Percentiles rank a stretch among this genome's conserved stretches.
phyloP scores from a whole-genome alignment of 1,140 invertebrate species.

The Dryas iulia region DNA sequence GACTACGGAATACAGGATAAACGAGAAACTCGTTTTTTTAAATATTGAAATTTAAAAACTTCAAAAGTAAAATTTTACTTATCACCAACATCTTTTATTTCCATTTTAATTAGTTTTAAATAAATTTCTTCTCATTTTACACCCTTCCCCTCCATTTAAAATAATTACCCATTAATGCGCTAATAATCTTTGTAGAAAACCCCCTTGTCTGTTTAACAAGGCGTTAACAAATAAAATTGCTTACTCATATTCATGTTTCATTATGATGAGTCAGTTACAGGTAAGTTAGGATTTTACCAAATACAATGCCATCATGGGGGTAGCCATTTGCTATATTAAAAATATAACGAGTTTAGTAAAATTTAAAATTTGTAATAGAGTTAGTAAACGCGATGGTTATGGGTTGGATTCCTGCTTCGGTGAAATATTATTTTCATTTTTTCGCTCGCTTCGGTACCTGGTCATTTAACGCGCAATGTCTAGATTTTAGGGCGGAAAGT shows the following conservation, averaged over 20 bases:
- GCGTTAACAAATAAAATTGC: neutral
- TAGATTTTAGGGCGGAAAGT: no score
- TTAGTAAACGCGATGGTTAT: no score
- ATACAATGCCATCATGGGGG: neutral
- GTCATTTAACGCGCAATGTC: no score
- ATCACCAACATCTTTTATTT: neutral
- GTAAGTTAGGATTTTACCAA: neutral
- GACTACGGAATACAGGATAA: no score
- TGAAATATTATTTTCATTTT: no score
- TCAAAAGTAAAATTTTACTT: neutral
- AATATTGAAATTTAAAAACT: no score
- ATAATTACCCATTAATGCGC: neutral
- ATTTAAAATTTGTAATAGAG: no score
- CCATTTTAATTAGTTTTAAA: neutral
- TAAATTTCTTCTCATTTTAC: neutral
- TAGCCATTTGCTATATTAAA: no score
- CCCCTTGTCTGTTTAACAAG: neutral
- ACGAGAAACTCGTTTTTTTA: no score
- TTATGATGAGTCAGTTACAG: neutral
- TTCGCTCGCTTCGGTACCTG: no score
- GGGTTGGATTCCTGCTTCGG: no score
- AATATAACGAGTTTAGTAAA: no score
- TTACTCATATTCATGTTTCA: neutral
- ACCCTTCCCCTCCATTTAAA: neutral
- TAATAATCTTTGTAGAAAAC: neutral